phyloP scores from a whole-genome alignment of 1,140 invertebrate genomes.

The Lordiphosa mommai region DNA sequence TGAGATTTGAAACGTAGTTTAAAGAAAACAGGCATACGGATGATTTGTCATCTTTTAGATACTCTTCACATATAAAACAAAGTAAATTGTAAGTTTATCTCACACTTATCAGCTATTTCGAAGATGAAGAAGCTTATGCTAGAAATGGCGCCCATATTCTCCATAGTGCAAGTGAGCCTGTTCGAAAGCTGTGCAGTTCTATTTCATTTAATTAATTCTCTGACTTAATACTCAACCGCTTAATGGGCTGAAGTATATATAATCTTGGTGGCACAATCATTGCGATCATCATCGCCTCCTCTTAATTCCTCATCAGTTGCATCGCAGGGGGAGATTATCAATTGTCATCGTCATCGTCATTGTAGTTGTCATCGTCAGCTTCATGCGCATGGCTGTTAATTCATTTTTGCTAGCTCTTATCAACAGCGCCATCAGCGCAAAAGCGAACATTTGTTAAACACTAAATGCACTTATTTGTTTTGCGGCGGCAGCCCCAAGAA shows the following conservation, averaged over 20 bases:
- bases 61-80: no score
- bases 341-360: slow-evolving; percentile 49
- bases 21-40: no score
- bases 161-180: no score
- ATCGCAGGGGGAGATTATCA: slow-evolving; percentile 11
- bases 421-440: slow-evolving; percentile 74
- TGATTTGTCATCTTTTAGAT: no score
- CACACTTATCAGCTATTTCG: no score
- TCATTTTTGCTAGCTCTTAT: slow-evolving; percentile 65
- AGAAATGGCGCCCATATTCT: no score
- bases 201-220: neutral
- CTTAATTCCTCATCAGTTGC: slow-evolving; percentile 30
- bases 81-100: no score
- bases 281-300: slow-evolving; percentile 22
- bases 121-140: no score
- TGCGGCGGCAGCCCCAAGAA: slow-evolving; percentile 50
- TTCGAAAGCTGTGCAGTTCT: no score
- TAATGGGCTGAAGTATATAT: slow-evolving; percentile 10
- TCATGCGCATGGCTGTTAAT: slow-evolving; percentile 55
- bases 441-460: slow-evolving; percentile 77
- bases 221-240: neutral
- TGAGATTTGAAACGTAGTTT: no score
- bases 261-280: slow-evolving; percentile 11
- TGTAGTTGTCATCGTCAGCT: slow-evolving; percentile 48
- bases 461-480: slow-evolving; percentile 79